A percentile compares a stretch with the other conserved stretches of the same genome.
Evolutionary conservation across 2,888 invertebrate species (phyloP).

Genomic region (Autographa pulchrina): DNA sequence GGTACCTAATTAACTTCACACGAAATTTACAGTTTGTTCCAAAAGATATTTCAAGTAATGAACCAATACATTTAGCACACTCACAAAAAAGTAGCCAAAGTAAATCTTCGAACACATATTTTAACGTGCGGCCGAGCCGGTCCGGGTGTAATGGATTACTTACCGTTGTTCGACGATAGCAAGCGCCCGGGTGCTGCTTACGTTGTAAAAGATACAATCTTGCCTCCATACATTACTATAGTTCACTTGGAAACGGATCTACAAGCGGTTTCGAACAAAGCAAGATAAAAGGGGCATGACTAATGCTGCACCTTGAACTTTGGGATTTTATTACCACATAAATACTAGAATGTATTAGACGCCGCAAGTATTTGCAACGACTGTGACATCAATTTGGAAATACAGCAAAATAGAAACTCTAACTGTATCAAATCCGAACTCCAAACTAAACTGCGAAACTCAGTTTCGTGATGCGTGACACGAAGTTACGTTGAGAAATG

Average conservation of each 20-base stretch:
- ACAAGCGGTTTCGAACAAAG: constrained; percentile 53
- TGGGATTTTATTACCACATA: constrained; percentile 47
- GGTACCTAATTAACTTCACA: neutral
- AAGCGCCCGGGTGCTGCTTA: constrained; percentile 33
- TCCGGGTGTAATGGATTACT: constrained; percentile 42
- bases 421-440: constrained; percentile 5
- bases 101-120: constrained; percentile 18
- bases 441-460: neutral
- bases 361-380: constrained; percentile 31
- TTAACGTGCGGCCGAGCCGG: constrained; percentile 28
- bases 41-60: neutral
- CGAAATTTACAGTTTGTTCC: neutral
- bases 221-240: constrained; percentile 42
- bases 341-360: constrained; percentile 52
- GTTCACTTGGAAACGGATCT: constrained; percentile 53
- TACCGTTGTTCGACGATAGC: constrained; percentile 38
- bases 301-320: constrained; percentile 66
- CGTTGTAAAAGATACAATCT: constrained; percentile 49
- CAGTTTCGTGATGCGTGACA: constrained; percentile 17
- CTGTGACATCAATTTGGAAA: constrained; percentile 26
- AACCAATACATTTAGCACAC: constrained; percentile 12
- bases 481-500: constrained; percentile 31
- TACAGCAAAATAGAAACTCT: constrained; percentile 9
- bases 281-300: constrained; percentile 53
- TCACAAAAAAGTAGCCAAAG: constrained; percentile 11